A percentile compares a stretch with the other conserved stretches of the same genome.
These are phyloP conservation scores for Sebastiscus albofasciatus DNA, from an alignment of 2,797 vertebrate species.

Conservation along the genomic window DNA sequence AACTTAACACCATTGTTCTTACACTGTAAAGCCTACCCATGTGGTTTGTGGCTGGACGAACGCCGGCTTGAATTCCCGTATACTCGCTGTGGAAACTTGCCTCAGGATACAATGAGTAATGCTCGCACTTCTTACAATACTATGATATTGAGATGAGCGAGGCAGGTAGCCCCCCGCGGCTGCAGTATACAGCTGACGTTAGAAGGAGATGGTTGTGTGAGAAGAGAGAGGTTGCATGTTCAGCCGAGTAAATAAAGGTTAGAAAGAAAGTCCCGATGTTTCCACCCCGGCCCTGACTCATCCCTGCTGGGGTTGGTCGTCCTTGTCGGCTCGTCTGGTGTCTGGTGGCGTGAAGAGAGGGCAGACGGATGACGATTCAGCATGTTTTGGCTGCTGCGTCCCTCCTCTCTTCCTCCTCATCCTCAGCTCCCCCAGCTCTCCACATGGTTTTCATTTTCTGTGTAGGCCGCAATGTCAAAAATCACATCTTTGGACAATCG, in stretches of 20 bases:
- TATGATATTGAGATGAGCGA: neutral
- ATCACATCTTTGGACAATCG: constrained; percentile 29
- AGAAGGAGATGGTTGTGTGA: neutral
- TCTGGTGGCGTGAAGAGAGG: constrained; percentile 18
- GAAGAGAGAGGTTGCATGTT: constrained; percentile 4
- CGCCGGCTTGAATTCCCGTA: constrained; percentile 12
- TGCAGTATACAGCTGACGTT: neutral
- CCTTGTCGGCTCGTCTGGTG: constrained; percentile 39
- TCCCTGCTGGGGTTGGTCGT: constrained; percentile 30
- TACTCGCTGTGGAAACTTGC: constrained; percentile 8
- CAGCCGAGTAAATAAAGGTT: constrained; percentile 34
- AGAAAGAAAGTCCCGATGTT: constrained; percentile 14
- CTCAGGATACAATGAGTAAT: constrained; percentile 54
- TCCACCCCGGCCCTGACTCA: constrained; percentile 31
- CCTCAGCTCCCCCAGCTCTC: constrained; percentile 17
- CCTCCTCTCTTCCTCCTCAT: constrained; percentile 15
- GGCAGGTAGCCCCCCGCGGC: constrained; percentile 30
- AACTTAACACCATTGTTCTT: constrained; percentile 58
- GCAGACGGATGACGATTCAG: constrained; percentile 34
- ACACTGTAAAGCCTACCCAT: constrained; percentile 38
- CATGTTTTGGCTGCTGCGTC: constrained; percentile 4
- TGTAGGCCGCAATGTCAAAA: constrained; percentile 40
- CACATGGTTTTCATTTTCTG: constrained; percentile 52
- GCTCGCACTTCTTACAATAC: constrained; percentile 3
- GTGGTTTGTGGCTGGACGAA: constrained; percentile 50